These are phyloP conservation scores for Conus canariensis DNA, from an alignment of 2,888 invertebrate genomes.

Conservation along the genomic window DNA sequence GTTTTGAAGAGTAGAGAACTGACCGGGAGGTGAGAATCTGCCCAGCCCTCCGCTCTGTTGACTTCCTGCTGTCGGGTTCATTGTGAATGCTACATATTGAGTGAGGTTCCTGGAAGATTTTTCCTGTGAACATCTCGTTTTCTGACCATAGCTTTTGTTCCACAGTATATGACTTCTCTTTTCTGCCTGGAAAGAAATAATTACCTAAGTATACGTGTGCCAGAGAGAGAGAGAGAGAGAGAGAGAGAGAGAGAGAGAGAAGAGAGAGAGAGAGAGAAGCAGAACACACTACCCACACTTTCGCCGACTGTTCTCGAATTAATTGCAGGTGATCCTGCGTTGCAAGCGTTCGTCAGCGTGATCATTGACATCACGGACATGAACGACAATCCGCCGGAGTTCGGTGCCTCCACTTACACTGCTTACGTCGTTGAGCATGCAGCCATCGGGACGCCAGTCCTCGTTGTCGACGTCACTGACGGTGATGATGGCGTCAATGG, in stretches of 20 bases:
- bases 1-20: too few species aligned
- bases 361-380: conserved; percentile 64
- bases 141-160: too few species aligned
- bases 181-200: too few species aligned
- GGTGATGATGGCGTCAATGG: conserved; percentile 55
- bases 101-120: too few species aligned
- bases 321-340: conserved; percentile 51
- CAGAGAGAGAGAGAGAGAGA: neutral
- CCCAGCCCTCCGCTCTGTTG: too few species aligned
- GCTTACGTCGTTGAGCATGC: conserved; percentile 50
- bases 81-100: too few species aligned
- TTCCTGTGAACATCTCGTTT: too few species aligned
- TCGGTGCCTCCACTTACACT: conserved; percentile 52
- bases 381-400: conserved; percentile 70
- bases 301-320: too few species aligned
- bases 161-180: too few species aligned
- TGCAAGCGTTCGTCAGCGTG: conserved; percentile 56
- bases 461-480: conserved; percentile 56
- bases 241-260: neutral
- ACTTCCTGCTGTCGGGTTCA: too few species aligned
- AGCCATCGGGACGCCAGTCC: conserved; percentile 38
- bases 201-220: too few species aligned
- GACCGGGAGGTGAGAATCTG: too few species aligned
- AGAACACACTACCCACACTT: neutral
- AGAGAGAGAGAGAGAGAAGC: neutral